Conservation (phyloP, 2,113 vertebrate species). For the Pica pica region DNA sequence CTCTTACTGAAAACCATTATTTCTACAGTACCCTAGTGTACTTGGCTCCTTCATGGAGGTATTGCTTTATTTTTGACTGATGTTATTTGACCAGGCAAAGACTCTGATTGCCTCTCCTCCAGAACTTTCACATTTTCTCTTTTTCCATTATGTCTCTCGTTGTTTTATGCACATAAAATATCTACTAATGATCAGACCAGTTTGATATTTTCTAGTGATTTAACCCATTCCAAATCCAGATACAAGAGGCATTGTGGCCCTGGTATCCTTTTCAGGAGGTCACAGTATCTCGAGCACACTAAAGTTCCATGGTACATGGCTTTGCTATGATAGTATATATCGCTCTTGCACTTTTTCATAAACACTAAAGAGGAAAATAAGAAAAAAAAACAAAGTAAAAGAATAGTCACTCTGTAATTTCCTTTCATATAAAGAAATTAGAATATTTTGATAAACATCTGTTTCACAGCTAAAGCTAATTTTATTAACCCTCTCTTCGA, state of each 20-base stretch:
- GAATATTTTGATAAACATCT: neutral
- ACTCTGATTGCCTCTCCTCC: neutral
- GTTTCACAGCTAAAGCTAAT: neutral
- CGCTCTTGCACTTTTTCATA: neutral
- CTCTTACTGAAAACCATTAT: neutral
- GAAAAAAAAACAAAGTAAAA: neutral
- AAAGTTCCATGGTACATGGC: rapidly evolving
- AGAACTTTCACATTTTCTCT: neutral
- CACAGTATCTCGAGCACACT: neutral
- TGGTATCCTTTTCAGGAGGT: neutral
- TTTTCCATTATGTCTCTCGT: neutral
- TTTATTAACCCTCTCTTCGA: neutral
- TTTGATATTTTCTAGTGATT: neutral
- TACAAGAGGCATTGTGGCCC: neutral
- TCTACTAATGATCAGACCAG: neutral
- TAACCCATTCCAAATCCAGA: neutral
- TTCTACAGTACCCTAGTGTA: neutral
- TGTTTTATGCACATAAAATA: neutral
- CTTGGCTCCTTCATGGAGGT: neutral
- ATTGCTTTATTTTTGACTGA: neutral
- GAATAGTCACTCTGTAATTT: neutral
- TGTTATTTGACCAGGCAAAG: neutral
- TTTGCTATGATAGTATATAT: neutral
- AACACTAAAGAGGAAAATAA: neutral
- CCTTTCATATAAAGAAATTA: neutral